phyloP scores from a whole-genome alignment of 1,140 invertebrate genomes.

The Nasonia vitripennis region DNA sequence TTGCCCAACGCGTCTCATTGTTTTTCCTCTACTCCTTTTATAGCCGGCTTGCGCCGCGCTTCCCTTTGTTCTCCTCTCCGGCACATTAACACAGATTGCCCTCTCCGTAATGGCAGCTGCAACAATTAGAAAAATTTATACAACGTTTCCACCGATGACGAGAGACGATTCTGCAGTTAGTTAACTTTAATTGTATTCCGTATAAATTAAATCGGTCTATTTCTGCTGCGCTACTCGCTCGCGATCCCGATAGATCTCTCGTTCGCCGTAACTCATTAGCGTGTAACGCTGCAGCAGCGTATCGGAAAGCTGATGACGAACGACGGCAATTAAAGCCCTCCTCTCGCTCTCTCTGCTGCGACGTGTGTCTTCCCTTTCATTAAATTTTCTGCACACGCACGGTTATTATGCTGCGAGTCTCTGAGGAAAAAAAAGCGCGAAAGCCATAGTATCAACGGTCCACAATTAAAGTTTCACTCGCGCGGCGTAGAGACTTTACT shows the following conservation, averaged over 20 bases:
- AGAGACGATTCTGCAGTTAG: not conserved
- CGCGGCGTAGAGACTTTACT: not conserved
- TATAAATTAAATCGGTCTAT: not conserved
- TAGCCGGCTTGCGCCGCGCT: not conserved
- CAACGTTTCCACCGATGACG: not conserved
- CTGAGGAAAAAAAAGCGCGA: too few relatives aligned
- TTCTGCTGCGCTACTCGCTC: too few relatives aligned
- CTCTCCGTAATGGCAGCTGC: not conserved
- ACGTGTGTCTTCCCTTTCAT: not conserved
- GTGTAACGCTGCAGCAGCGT: too few relatives aligned
- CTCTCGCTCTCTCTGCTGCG: too few relatives aligned
- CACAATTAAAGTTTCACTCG: not conserved
- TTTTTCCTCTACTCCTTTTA: not conserved
- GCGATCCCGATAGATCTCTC: not conserved
- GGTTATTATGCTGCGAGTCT: not conserved
- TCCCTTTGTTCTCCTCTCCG: not conserved
- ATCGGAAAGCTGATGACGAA: not conserved
- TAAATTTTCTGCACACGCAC: not conserved
- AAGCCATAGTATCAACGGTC: not conserved
- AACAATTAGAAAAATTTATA: not conserved
- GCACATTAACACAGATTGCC: not conserved
- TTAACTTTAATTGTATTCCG: not conserved
- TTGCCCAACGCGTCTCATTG: slow-evolving; percentile 13
- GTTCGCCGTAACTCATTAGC: not conserved
- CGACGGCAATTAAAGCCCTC: not conserved